Evolutionary conservation across 2,888 invertebrate genomes (phyloP), one percentile per base, ranked within the genome.

Genomic region (Acrobasis suavella): DNA sequence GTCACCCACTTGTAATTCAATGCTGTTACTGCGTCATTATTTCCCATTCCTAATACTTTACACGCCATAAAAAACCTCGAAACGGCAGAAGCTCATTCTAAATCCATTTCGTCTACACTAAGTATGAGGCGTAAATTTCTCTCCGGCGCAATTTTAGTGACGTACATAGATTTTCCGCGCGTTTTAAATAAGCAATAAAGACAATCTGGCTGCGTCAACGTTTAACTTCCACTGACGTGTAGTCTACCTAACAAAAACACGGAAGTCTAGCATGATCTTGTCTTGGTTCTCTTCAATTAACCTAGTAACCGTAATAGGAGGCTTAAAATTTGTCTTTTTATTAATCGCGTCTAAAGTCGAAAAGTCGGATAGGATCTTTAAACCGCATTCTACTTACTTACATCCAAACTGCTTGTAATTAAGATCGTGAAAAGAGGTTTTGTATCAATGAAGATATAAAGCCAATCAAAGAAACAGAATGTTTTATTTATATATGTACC

Each of bases 301-400:
- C 69, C 67, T 50, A 65, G n/a, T 68, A 62, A 68, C 67, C 67
- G 65, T 65, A 69, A 64, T 68, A 58, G 60, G 58, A 60, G 55
- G 17, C 50, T 62, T 54, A 17, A 42, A 46, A 46, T 58, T 22
- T 46, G 59, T 14, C 10, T 32, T 46, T 46, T 46, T 12, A 39
- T n/a, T 9, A 42, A 14, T 42, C 3, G 1, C 42, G 42, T 42
- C 7, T 6, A 32, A 7, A 32, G 32, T 32, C 32, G 0, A 32
- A 32, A 32, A 32, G 22, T 22, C 3, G 22, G 22, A 22, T 8
- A 32, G 32, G 32, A 32, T 7, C 32, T 0, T 8, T 32, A 32
- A 32, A 5, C 32, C 7, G 0, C 7, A 32, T 8, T 32, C 8
- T 8, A 32, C 8, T 32, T 32, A 32, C 32, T 32, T 5, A 32